phyloP scores from a whole-genome alignment of 2,888 invertebrate species.

The Microdon myrmicae region DNA sequence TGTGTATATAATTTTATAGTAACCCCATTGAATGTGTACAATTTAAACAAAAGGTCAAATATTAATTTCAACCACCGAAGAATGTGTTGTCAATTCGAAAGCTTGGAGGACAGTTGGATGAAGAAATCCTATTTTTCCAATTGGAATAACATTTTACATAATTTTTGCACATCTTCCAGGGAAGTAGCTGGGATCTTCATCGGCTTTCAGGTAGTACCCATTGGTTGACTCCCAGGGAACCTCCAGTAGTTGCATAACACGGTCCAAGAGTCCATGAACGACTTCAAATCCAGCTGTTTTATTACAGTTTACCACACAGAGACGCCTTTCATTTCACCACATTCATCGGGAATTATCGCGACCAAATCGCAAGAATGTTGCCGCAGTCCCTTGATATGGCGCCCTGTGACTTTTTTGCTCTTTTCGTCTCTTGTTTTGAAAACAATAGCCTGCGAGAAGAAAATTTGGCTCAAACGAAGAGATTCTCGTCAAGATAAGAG shows the following conservation, averaged over 20 bases:
- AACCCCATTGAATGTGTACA: too few relatives aligned
- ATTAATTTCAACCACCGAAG: slow-evolving; percentile 90
- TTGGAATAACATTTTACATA: slow-evolving; percentile 72
- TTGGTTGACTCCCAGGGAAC: slow-evolving; percentile 73
- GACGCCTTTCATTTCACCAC: slow-evolving; percentile 86
- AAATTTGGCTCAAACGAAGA: too few relatives aligned
- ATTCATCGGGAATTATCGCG: too few relatives aligned
- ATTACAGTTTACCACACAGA: slow-evolving; percentile 93
- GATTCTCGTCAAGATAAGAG: too few relatives aligned
- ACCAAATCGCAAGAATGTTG: too few relatives aligned
- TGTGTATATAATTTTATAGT: too few relatives aligned
- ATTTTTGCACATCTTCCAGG: slow-evolving; percentile 93
- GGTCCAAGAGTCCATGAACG: slow-evolving; percentile 95
- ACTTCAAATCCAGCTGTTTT: slow-evolving; percentile 95
- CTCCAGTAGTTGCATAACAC: slow-evolving; percentile 86
- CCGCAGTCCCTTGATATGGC: too few relatives aligned
- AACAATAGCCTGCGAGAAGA: too few relatives aligned
- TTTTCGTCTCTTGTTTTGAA: too few relatives aligned
- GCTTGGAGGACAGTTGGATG: slow-evolving; percentile 90
- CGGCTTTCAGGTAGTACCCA: slow-evolving; percentile 81
- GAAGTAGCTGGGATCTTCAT: slow-evolving; percentile 89
- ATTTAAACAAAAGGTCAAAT: slow-evolving; percentile 84
- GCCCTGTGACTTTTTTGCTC: too few relatives aligned
- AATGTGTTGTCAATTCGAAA: slow-evolving; percentile 92
- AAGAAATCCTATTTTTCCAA: slow-evolving; percentile 91